Base-by-base conservation (phyloP, 2,797 vertebrate genomes). In the Oryzias sinensis region DNA sequence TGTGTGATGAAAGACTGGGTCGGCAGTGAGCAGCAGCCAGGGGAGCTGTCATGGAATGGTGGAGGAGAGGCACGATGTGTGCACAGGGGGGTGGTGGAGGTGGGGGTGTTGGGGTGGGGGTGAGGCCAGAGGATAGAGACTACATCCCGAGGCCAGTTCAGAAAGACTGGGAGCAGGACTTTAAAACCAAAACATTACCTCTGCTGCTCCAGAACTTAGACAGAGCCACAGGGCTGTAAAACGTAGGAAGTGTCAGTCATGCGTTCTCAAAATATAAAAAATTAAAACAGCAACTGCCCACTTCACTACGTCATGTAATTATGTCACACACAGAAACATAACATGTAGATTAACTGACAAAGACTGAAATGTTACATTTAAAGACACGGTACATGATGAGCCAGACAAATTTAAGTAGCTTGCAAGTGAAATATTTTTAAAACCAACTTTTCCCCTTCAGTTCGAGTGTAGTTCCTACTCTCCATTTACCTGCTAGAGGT, bases 401-500 rank as follows among this genome's bases (percentile, higher is more conserved):
- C 40, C 33, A 69, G 56, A 75, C 56, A 65, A 18, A 80, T 64
- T 62, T 29, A 48, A 37, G 64, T 50, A 49, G 56, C 44, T 20
- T 13, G 0, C 54, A 37, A 44, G 50, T 49, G 56, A 42, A 27
- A 47, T 61, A 56, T 59, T 13, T 40, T 16, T 49, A 41, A 29
- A 41, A 20, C 62, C 25, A 25, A 43, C 58, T 59, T 49, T 41
- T 27, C 22, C 1, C 9, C 59, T 4, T 43, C n/a, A 40, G 45
- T 22, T 33, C 18, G 4, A 20, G 45, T 24, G 45, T 14, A 47
- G 45, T 13, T 45, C 8, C 1, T 18, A 45, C 27, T 7, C 17
- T 13, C 41, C 9, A 14, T 45, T 11, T 93, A 98, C 96, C 96
- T 93, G 94, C 90, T 24, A 97, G 80, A 0, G 91, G 85, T 14